These are phyloP conservation scores for Lasius platythorax DNA, from an alignment of 2,888 invertebrate species.

Conservation along the genomic window DNA sequence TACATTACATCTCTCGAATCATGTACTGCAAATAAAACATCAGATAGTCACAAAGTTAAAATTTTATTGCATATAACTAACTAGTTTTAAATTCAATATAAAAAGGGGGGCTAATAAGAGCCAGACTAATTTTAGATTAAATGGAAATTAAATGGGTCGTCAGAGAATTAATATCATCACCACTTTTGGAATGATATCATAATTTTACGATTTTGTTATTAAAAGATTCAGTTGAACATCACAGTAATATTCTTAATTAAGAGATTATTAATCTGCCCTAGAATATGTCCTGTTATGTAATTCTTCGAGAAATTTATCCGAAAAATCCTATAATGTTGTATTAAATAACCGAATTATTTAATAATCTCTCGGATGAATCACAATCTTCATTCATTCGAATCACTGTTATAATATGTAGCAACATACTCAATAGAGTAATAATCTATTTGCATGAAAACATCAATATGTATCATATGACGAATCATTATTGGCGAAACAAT, in stretches of 20 bases:
- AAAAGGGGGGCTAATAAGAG: too few species aligned
- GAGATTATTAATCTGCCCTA: neutral
- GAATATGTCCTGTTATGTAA: neutral
- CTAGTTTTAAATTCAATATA: neutral
- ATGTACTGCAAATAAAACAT: neutral
- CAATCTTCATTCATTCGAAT: neutral
- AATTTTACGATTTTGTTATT: slow-evolving; percentile 16
- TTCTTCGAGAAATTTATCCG: neutral
- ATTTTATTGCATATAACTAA: neutral
- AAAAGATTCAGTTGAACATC: neutral
- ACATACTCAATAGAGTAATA: neutral
- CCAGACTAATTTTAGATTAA: neutral
- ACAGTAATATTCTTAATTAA: neutral
- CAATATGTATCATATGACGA: neutral
- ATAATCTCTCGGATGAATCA: neutral
- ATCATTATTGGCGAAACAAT: neutral
- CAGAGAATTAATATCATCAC: neutral
- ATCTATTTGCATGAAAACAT: neutral
- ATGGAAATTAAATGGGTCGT: neutral
- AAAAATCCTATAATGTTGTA: neutral
- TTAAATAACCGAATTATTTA: neutral
- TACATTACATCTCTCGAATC: neutral
- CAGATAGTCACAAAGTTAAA: neutral
- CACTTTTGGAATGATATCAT: neutral
- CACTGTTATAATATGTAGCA: neutral